Evolutionary conservation across 2,113 vertebrate genomes (phyloP), one percentile per base, ranked within the genome.

Genomic region (Bucco capensis): DNA sequence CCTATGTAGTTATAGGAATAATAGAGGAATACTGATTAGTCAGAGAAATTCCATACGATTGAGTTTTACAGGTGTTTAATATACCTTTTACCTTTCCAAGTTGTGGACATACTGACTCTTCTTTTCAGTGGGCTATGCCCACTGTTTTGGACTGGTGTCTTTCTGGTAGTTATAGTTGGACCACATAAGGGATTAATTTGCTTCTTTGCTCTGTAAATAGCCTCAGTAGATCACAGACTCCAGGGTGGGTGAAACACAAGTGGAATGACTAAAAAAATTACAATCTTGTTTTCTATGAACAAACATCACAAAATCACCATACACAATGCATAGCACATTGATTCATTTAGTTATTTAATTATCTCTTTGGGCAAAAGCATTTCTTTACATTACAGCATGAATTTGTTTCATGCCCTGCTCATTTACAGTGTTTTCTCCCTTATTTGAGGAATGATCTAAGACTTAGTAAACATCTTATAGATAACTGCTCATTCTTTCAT

Each of bases 341-440:
- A 97, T 96, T 97, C 97, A 97, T 98, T 95, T 93, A 98, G 86
- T 96, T 96, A 95, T 96, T 97, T 98, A 88, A 94, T 97, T 98
- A 98, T 96, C 94, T 97, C 91, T 95, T 97, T 96, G 95, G 92
- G 94, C 94, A 80, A 97, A 97, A 97, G 76, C 97, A 98, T 98
- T 97, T 97, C 89, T 96, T 96, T 96, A 96, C 97, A 97, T 98
- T 97, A 94, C 96, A 96, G 97, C 98, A 97, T 98, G 96, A 97
- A 97, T 97, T 96, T 86, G 93, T 97, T 97, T 98, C 97, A 97
- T 97, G 95, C 96, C 96, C 94, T 95, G 94, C 92, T 98, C 98
- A 98, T 98, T 96, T 97, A 94, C 97, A 94, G 82, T 96, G 78
- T 97, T 97, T 95, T 94, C 71, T 93, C 88, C 95, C 91, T 97